Conservation (phyloP, 2,888 invertebrate species). For the Synergus gifuensis region DNA sequence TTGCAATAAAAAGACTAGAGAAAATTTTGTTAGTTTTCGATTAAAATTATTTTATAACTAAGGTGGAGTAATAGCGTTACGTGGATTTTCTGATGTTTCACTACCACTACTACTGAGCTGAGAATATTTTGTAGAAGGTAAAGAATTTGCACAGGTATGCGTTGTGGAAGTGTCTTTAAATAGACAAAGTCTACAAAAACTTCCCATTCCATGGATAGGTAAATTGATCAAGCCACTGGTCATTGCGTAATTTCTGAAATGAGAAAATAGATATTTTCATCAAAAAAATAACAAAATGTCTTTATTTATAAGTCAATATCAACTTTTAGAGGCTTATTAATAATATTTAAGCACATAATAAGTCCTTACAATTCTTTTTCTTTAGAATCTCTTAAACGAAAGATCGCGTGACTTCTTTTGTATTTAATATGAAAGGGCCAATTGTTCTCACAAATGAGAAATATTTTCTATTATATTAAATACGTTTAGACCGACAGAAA, state of each 20-base stretch:
- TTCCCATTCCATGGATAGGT: constrained; percentile 63
- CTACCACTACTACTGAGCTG: constrained; percentile 62
- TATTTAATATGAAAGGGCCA: not conserved
- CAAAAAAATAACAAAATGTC: not conserved
- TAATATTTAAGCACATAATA: not conserved
- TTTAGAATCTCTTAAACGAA: not conserved
- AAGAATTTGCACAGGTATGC: constrained; percentile 58
- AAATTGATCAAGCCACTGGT: constrained; percentile 69
- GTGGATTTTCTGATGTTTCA: constrained; percentile 64
- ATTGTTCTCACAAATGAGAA: not conserved
- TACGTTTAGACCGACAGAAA: not conserved
- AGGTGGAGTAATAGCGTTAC: constrained; percentile 57
- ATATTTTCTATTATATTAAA: not conserved
- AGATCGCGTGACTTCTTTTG: constrained; percentile 9
- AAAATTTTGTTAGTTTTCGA: not conserved
- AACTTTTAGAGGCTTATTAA: not conserved
- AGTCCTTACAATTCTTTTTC: not conserved
- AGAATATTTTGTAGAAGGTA: constrained; percentile 46
- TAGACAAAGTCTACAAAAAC: constrained; percentile 68
- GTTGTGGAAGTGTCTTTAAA: constrained; percentile 63
- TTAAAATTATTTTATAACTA: not conserved
- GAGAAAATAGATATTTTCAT: constrained; percentile 16
- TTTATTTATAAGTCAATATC: not conserved
- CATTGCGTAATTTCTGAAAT: constrained; percentile 71
- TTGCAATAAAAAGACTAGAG: not conserved